Percentiles rank a stretch among this genome's conserved stretches.
These are phyloP conservation scores for Eutolmus rufibarbis DNA, from an alignment of 2,888 invertebrate genomes.

Conservation along the genomic window DNA sequence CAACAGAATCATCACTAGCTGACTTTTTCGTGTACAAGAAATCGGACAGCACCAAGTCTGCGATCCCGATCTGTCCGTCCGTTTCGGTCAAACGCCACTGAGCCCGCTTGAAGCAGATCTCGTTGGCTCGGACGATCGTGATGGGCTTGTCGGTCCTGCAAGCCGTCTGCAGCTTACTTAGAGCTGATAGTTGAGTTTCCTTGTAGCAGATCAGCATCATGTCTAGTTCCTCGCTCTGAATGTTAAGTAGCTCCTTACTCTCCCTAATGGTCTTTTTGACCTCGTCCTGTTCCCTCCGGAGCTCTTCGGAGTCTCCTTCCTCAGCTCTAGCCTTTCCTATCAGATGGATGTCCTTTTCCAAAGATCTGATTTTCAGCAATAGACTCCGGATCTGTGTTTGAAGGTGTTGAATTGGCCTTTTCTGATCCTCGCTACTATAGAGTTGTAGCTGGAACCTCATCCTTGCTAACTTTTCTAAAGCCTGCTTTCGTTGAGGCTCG, in stretches of 20 bases:
- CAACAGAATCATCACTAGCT: conserved; percentile 95
- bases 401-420: conserved; percentile 87
- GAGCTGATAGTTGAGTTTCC: conserved; percentile 73
- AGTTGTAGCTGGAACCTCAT: conserved; percentile 95
- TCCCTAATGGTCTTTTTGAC: conserved; percentile 76
- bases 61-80: conserved; percentile 97
- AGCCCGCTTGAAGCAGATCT: conserved; percentile 98
- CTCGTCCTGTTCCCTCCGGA: conserved; percentile 75
- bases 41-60: conserved; percentile 93
- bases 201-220: conserved; percentile 95
- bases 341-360: conserved; percentile 90
- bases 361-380: conserved; percentile 80
- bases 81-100: conserved; percentile 97
- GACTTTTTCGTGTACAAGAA: conserved; percentile 98
- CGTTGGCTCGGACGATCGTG: conserved; percentile 82
- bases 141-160: conserved; percentile 72
- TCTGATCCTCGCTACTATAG: conserved; percentile 89
- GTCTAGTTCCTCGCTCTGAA: conserved; percentile 91
- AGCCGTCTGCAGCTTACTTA: conserved; percentile 70
- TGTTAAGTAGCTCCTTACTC: conserved; percentile 86
- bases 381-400: conserved; percentile 81
- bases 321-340: conserved; percentile 82
- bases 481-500: conserved; percentile 93
- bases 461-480: conserved; percentile 81
- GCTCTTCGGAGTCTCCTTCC: conserved; percentile 67